A percentile compares a stretch with the other conserved stretches of the same genome.
Conservation (phyloP, 2,113 vertebrate genomes). For the Bujurquina vittata region DNA sequence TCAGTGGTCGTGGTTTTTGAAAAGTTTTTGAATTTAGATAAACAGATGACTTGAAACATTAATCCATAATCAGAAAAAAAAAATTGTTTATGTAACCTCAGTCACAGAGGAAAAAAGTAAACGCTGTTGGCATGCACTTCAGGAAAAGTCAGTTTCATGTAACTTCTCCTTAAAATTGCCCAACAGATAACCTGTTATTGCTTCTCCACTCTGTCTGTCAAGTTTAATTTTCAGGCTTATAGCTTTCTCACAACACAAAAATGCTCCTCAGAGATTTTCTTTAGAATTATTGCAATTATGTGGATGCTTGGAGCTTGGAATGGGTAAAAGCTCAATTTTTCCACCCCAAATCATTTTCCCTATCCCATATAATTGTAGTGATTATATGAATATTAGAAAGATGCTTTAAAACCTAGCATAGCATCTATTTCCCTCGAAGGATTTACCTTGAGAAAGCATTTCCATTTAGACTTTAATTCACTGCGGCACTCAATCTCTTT, state of each 20-base stretch:
- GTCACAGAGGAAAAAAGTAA: background rate
- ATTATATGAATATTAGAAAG: conserved; percentile 63
- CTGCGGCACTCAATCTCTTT: conserved; percentile 66
- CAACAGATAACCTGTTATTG: conserved; percentile 43
- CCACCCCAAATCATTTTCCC: conserved; percentile 48
- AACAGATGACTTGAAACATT: background rate
- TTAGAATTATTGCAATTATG: conserved; percentile 60
- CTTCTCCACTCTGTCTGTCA: conserved; percentile 43
- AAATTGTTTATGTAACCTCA: background rate
- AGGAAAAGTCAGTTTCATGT: conserved; percentile 18
- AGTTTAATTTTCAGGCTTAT: conserved; percentile 60
- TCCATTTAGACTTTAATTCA: conserved; percentile 66
- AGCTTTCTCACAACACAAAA: conserved; percentile 53
- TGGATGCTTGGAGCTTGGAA: conserved; percentile 33
- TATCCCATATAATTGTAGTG: conserved; percentile 55
- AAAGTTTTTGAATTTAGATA: too few species aligned
- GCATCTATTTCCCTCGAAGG: conserved; percentile 55
- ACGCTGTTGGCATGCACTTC: background rate
- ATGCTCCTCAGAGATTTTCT: conserved; percentile 36
- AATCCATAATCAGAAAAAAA: background rate
- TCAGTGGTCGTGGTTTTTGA: too few species aligned
- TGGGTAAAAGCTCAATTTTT: conserved; percentile 57
- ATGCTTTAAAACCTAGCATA: conserved; percentile 61
- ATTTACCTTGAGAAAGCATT: conserved; percentile 68
- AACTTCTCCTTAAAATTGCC: conserved; percentile 32